These are phyloP conservation scores for Strigamia transsilvanica DNA, from an alignment of 2,888 invertebrate species.

Conservation along the genomic window DNA sequence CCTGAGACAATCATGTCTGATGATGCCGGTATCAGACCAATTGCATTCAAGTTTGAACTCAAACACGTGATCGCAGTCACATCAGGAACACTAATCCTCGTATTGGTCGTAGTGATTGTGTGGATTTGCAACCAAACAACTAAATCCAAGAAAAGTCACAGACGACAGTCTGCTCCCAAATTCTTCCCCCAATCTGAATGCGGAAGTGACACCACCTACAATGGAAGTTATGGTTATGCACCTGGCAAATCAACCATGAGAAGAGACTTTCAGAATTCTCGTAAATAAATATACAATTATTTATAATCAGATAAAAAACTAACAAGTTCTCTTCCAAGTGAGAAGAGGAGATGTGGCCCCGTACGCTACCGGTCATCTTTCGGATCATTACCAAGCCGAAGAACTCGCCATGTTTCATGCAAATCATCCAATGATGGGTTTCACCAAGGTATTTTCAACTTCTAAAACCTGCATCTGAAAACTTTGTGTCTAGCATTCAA, in stretches of 20 bases:
- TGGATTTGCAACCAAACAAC: background rate
- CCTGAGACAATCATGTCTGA: too few relatives aligned
- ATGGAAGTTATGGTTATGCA: background rate
- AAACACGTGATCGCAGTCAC: too few relatives aligned
- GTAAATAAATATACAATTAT: background rate
- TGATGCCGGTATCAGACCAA: too few relatives aligned
- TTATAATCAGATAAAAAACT: too few relatives aligned
- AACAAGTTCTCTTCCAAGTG: too few relatives aligned
- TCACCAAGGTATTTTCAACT: background rate
- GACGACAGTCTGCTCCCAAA: background rate
- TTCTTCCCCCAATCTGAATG: background rate
- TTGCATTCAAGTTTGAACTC: too few relatives aligned
- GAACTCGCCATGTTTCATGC: background rate
- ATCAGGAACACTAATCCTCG: background rate
- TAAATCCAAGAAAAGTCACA: background rate
- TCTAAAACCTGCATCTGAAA: too few relatives aligned
- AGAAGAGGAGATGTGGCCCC: too few relatives aligned
- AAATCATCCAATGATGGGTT: slow-evolving; percentile 4
- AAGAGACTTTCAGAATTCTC: background rate
- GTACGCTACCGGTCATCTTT: background rate
- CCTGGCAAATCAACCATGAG: background rate
- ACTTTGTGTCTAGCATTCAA: background rate
- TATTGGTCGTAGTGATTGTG: background rate
- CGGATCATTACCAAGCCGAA: background rate
- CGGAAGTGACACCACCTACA: background rate